Conservation (phyloP, 1,140 invertebrate species). For the Dufourea novaeangliae region DNA sequence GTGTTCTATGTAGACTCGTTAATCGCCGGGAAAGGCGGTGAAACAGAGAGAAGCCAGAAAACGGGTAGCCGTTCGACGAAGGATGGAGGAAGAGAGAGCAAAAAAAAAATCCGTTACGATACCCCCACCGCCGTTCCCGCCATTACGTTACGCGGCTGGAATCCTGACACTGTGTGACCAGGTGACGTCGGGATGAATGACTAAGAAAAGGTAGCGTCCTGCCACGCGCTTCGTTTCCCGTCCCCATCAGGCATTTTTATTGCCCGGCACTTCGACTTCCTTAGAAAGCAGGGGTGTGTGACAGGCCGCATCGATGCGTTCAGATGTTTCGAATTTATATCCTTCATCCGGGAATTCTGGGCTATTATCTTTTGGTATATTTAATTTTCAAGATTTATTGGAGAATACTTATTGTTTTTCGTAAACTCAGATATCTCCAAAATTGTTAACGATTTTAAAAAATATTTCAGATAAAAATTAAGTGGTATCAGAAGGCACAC, state of each 20-base stretch:
- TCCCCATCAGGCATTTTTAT: constrained; percentile 16
- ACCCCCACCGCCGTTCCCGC: constrained; percentile 32
- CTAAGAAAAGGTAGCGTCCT: constrained; percentile 60
- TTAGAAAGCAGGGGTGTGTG: neutral
- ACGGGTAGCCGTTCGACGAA: too few species aligned
- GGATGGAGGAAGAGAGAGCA: constrained; percentile 25
- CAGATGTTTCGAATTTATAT: neutral
- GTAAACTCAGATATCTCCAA: too few species aligned
- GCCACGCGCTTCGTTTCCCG: constrained; percentile 32
- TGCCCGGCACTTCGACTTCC: neutral
- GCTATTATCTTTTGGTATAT: too few species aligned
- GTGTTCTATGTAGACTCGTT: constrained; percentile 75
- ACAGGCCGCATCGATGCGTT: neutral
- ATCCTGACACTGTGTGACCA: constrained; percentile 72
- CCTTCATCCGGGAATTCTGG: too few species aligned
- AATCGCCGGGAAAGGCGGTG: constrained; percentile 55
- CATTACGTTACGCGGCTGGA: constrained; percentile 74
- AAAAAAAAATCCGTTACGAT: constrained; percentile 77
- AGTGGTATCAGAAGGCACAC: too few species aligned
- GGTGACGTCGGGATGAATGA: constrained; percentile 68
- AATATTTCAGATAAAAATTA: too few species aligned
- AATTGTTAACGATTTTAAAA: too few species aligned
- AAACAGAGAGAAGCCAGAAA: constrained; percentile 38
- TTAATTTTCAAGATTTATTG: too few species aligned
- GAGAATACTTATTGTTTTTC: too few species aligned